Evolutionary conservation across 2,113 vertebrate species (phyloP).

Genomic region (Alces alces): DNA sequence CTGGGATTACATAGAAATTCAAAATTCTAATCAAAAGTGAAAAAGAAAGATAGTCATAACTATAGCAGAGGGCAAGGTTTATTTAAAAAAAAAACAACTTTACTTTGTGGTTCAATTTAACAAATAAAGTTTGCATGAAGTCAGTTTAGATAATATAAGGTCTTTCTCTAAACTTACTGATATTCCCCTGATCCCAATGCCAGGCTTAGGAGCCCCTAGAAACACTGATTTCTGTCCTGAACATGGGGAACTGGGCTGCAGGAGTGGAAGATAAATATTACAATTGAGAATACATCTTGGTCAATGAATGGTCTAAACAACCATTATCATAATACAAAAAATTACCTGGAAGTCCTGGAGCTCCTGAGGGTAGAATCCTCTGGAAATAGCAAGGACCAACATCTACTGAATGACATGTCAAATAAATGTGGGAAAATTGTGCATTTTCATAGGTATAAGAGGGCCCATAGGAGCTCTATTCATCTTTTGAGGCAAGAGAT

Average conservation of each 20-base stretch:
- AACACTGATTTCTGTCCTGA: background rate
- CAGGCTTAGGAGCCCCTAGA: background rate
- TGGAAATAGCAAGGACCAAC: background rate
- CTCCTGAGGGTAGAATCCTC: background rate
- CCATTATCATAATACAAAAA: background rate
- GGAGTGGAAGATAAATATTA: background rate
- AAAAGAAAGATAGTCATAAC: background rate
- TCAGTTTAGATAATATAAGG: constrained; percentile 1
- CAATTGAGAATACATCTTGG: background rate
- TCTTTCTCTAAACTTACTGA: background rate
- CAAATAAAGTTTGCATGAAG: background rate
- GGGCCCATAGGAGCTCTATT: background rate
- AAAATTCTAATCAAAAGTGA: background rate
- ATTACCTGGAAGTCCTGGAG: background rate
- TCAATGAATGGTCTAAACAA: background rate
- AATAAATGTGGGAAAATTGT: background rate
- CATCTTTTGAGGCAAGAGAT: background rate
- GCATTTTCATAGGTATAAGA: background rate
- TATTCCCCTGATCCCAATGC: background rate
- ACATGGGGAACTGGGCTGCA: background rate
- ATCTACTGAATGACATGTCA: background rate
- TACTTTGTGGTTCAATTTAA: background rate
- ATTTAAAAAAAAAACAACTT: background rate
- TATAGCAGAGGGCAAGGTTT: background rate
- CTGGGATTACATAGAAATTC: background rate